Base-by-base conservation (phyloP, 35 echinoderm and acorn worm species). In the Ophiothrix spiculata region DNA sequence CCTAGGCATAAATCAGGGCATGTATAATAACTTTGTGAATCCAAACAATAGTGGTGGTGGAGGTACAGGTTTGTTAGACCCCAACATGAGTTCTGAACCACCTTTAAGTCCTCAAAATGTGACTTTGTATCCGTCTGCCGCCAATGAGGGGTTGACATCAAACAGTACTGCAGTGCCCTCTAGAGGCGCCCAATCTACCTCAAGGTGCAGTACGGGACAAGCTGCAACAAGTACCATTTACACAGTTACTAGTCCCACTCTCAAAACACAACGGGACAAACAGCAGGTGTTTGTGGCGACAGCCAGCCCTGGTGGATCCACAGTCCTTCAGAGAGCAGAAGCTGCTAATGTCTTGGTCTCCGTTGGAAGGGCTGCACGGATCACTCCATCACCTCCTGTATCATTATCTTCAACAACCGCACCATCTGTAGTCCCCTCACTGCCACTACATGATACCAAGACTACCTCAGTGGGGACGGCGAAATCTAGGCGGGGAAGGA, bases 71-170 rank as follows among this genome's bases (percentile, higher is more conserved):
- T 56, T 75, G 23, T 74, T 80, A 34, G 77, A 36, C 39, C 78
- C 56, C 4, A 36, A 88, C 29, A 46, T 75, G 54, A n/a, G n/a
- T n/a, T 79, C 79, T 0, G 93, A 95, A 39, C 85, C 93, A 14
- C 93, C 89, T 19, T 85, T 86, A 1, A 95, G 93, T 74, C 93
- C 93, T 40, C 85, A 88, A 60, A 90, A 95, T 77, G 93, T 95
- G 29, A 95, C 93, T 1, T 38, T 95, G 25, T 95, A 95, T 33
- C 92, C 92, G 0, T 75, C 80, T 54, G 77, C 77, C 17, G 35
- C 79, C 29, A 42, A 35, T 42, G 40, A 83, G 25, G 36, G 60
- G n/a, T n/a, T n/a, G n/a, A 86, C 34, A 12, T 74, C 28, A 86
- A 60, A 60, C 63, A 90, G 64, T 69, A 79, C 75, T 77, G 23